A percentile compares a stretch with the other conserved stretches of the same genome.
Evolutionary conservation across 2,888 invertebrate genomes (phyloP).

Genomic region (Amphipyra tragopoginis): DNA sequence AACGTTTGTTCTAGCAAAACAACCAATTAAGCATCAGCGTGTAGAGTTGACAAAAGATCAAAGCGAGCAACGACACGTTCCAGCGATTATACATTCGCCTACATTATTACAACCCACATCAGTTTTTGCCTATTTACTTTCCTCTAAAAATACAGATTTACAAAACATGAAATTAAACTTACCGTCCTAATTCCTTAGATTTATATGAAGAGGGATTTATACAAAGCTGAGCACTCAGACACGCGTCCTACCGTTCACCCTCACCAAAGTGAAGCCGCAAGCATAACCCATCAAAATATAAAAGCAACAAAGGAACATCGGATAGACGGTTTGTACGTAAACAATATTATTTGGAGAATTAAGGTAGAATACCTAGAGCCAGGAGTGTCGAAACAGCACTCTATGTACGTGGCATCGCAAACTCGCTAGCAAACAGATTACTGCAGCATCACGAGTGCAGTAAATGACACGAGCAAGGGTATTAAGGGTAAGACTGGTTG

Average conservation of each 20-base stretch:
- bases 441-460: slow-evolving; percentile 23
- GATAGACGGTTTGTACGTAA: slow-evolving; percentile 25
- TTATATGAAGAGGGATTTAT: slow-evolving; percentile 11
- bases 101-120: too few relatives aligned
- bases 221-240: slow-evolving; percentile 3
- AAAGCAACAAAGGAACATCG: slow-evolving; percentile 26
- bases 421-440: slow-evolving; percentile 45
- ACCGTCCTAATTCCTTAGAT: not conserved
- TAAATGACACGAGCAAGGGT: slow-evolving; percentile 20
- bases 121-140: not conserved
- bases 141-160: not conserved
- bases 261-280: slow-evolving; percentile 14
- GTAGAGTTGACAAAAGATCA: too few relatives aligned
- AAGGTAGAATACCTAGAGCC: slow-evolving; percentile 11
- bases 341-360: slow-evolving; percentile 42
- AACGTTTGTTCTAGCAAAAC: too few relatives aligned
- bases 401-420: slow-evolving; percentile 29
- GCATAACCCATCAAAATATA: slow-evolving; percentile 25
- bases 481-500: slow-evolving; percentile 29
- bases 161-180: not conserved
- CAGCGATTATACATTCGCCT: too few relatives aligned
- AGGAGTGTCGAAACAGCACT: slow-evolving; percentile 19
- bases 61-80: too few relatives aligned
- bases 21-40: too few relatives aligned
- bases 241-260: not conserved